phyloP scores from a whole-genome alignment of 2,888 invertebrate genomes.

The Aleiodes leptofemur region DNA sequence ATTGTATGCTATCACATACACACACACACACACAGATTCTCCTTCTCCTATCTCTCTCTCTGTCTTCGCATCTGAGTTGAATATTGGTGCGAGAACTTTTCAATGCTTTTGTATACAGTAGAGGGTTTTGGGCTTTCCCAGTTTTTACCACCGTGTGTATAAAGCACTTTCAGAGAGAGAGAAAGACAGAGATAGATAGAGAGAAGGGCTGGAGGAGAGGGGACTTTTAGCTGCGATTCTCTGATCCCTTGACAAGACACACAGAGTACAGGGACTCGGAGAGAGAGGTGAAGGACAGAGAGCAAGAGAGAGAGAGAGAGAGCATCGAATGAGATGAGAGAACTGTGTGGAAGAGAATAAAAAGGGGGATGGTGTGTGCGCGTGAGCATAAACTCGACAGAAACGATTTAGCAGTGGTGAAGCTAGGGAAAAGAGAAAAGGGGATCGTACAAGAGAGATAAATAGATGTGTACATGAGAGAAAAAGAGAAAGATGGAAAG shows the following conservation, averaged over 20 bases:
- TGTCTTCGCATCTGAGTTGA: conserved; percentile 1
- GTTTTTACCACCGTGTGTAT: too few relatives aligned
- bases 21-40: background rate
- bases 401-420: conserved; percentile 4
- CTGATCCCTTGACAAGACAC: conserved; percentile 40
- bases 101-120: background rate
- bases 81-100: background rate
- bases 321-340: conserved; percentile 27
- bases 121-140: conserved; percentile 17
- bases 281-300: conserved; percentile 25
- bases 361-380: conserved; percentile 34
- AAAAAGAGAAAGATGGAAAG: conserved; percentile 22
- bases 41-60: background rate
- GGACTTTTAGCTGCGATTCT: conserved; percentile 49
- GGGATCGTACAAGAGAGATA: background rate
- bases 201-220: conserved; percentile 29
- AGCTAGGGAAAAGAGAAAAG: conserved; percentile 7
- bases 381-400: conserved; percentile 35
- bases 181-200: background rate
- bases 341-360: too few relatives aligned
- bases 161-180: background rate
- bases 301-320: conserved; percentile 10
- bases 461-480: conserved; percentile 24
- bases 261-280: background rate
- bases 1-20: background rate